phyloP scores from a whole-genome alignment of 1,140 invertebrate species.

The Monochamus saltuarius region DNA sequence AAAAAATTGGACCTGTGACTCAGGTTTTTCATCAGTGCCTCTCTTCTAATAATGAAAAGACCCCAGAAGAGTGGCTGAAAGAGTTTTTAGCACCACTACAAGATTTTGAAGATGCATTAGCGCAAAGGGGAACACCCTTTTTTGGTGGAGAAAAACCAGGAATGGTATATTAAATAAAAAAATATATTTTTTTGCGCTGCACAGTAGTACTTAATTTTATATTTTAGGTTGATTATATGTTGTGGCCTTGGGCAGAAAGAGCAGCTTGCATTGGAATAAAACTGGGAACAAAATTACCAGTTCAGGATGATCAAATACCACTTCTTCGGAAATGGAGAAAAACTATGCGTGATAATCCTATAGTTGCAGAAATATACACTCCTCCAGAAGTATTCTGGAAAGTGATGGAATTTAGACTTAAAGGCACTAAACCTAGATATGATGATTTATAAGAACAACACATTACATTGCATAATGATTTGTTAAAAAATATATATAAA shows the following conservation, averaged over 20 bases:
- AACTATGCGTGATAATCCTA: slow-evolving; percentile 69
- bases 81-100: slow-evolving; percentile 57
- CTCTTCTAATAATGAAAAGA: slow-evolving; percentile 31
- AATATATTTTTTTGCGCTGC: neutral
- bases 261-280: slow-evolving; percentile 57
- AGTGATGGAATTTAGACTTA: slow-evolving; percentile 37
- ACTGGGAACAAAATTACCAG: slow-evolving; percentile 58
- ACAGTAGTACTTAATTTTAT: slow-evolving; percentile 1
- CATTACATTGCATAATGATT: too few relatives aligned
- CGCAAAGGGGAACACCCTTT: slow-evolving; percentile 62
- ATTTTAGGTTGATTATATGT: slow-evolving; percentile 73
- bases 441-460: slow-evolving; percentile 21
- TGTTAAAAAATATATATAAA: too few relatives aligned
- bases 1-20: slow-evolving; percentile 59
- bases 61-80: slow-evolving; percentile 37
- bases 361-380: slow-evolving; percentile 36
- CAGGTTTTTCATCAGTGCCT: slow-evolving; percentile 35
- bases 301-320: slow-evolving; percentile 44
- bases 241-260: slow-evolving; percentile 87
- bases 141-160: slow-evolving; percentile 70
- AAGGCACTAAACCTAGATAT: slow-evolving; percentile 32
- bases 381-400: slow-evolving; percentile 43
- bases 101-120: slow-evolving; percentile 67
- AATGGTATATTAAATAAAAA: slow-evolving; percentile 56
- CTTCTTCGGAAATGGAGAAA: slow-evolving; percentile 60